Conservation (phyloP, 2,888 invertebrate species). For the Enchytraeus crypticus region DNA sequence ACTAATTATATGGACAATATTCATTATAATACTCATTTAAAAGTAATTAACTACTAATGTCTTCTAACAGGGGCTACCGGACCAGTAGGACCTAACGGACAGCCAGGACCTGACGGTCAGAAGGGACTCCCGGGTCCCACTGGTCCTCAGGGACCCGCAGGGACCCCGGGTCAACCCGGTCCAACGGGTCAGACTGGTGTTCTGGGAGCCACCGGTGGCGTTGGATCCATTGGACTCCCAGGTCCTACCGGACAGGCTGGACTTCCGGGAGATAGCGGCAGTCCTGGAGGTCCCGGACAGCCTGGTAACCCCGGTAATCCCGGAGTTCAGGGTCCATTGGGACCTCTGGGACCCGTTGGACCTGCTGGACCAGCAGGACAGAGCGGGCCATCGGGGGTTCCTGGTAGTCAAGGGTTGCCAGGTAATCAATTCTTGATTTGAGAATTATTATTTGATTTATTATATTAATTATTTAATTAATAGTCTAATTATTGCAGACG, state of each 20-base stretch:
- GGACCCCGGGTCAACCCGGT: slow-evolving; percentile 51
- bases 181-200: slow-evolving; percentile 7
- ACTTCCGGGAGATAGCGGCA: slow-evolving; percentile 54
- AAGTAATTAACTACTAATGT: no score
- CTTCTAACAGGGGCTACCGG: slow-evolving; percentile 5
- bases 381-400: slow-evolving; percentile 2
- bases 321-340: slow-evolving; percentile 3
- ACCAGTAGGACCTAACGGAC: slow-evolving; percentile 17
- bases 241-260: slow-evolving; percentile 13
- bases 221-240: slow-evolving; percentile 13
- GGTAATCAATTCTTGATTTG: not conserved
- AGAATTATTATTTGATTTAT: not conserved
- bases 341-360: slow-evolving; percentile 2
- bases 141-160: slow-evolving; percentile 11
- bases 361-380: slow-evolving; percentile 1
- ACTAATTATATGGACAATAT: not conserved
- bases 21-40: not conserved
- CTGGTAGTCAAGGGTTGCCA: no score
- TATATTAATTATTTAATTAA: not conserved
- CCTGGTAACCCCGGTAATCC: slow-evolving; percentile 21
- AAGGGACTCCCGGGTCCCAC: slow-evolving; percentile 14
- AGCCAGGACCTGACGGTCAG: slow-evolving; percentile 7
- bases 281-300: slow-evolving; percentile 31
- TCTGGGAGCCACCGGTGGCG: slow-evolving; percentile 15
- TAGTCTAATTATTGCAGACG: no score